phyloP scores from a whole-genome alignment of 2,888 invertebrate species.

The Zeuzera pyrina region DNA sequence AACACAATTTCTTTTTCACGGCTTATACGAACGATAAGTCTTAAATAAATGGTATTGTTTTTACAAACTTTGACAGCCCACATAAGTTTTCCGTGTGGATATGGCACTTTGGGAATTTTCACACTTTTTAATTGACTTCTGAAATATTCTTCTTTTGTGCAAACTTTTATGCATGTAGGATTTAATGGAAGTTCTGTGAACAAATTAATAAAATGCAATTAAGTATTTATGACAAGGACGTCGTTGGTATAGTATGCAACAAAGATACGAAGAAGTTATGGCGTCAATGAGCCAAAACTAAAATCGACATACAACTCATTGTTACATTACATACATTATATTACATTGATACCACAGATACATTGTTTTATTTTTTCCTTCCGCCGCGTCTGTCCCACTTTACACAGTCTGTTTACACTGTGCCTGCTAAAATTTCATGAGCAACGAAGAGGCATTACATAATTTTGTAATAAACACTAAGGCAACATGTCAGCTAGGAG shows the following conservation, averaged over 20 bases:
- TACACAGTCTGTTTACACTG: too few species aligned
- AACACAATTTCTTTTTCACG: too few species aligned
- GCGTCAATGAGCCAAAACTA: too few species aligned
- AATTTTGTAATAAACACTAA: constrained; percentile 61
- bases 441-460: constrained; percentile 39
- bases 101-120: constrained; percentile 28
- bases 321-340: too few species aligned
- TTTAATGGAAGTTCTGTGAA: constrained; percentile 41
- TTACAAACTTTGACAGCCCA: constrained; percentile 53
- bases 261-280: too few species aligned
- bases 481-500: constrained; percentile 30
- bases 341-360: too few species aligned
- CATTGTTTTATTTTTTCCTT: too few species aligned
- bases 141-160: constrained; percentile 54
- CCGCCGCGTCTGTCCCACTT: too few species aligned
- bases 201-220: not conserved
- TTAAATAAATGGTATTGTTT: too few species aligned
- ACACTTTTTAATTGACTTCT: constrained; percentile 31
- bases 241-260: too few species aligned
- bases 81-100: constrained; percentile 54
- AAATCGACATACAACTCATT: too few species aligned
- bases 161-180: constrained; percentile 60
- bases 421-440: constrained; percentile 20
- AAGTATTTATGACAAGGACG: not conserved
- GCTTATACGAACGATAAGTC: too few species aligned